Evolutionary conservation across 2,113 vertebrate genomes (phyloP), one percentile per base, ranked within the genome.

Genomic region (Rhinopithecus roxellana): DNA sequence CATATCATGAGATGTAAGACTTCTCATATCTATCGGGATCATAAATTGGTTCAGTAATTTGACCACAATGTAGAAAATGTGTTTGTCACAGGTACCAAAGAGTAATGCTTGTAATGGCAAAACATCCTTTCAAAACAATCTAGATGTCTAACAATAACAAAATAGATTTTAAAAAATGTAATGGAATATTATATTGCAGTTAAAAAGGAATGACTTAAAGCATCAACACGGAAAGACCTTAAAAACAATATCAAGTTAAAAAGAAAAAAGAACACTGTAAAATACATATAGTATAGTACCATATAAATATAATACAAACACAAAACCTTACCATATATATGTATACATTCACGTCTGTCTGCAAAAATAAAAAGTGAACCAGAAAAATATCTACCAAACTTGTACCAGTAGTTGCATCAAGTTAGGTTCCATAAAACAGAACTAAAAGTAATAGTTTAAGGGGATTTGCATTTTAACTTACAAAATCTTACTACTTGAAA

Each of bases 361-460:
- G 52, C 14, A 90, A 59, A 57, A 90, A 83, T 67, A 78, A 95
- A 90, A 94, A 80, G 81, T 7, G 10, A 90, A 69, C 64, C 57
- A 93, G 59, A 96, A 70, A 91, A 89, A 72, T 59, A 92, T 32
- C 32, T 64, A 89, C n/a, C 22, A 87, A 78, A 87, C 23, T 50
- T 87, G 2, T 61, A 94, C 90, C 4, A 90, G 30, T 16, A 89
- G n/a, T 8, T 96, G 13, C 16, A 88, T 90, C 85, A 92, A 43
- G 3, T 72, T 72, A 87, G 90, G 14, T 80, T 92, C 55, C 67
- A 92, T 83, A 30, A 97, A 81, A 95, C 12, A 96, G 13, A 94
- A 93, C 7, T 67, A 90, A 88, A 40, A 93, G 22, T 87, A 18
- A 38, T 59, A 3, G 35, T 72, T 91, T 95, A 92, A 86, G 64